Base-by-base conservation (phyloP, 2,888 invertebrate genomes). In the Holacanthella duospinosa region DNA sequence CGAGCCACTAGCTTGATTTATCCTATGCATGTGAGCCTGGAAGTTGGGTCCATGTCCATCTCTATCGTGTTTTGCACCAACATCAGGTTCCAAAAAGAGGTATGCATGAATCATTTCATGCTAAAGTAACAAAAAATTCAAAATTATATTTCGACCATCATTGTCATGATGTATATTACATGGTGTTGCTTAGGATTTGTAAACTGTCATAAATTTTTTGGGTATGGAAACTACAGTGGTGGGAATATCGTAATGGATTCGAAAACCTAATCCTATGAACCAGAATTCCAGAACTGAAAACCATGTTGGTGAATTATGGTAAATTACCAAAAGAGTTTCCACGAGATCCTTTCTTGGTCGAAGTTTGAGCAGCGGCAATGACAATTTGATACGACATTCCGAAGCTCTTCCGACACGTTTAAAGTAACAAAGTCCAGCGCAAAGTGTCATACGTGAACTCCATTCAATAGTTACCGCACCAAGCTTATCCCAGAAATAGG, bases 31-130 rank as follows among this genome's bases (percentile, higher is more conserved):
- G 74, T 96, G 94, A 62, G 85, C 83, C 71, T 88, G 84, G 76
- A 99, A 99, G 75, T 90, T 87, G 0, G 94, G 93, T 0, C 99
- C 99, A 78, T 99, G 97, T 0, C 91, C 95, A 77, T 93, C 90
- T 73, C 93, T 84, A 74, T 96, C 93, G 71, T 87, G 85, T 69
- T 86, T 82, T 0, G 90, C 88, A 16, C 36, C 36, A 4, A 4
- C n/a, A 29, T 55, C 61, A 29, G 12, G 21, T 6, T 16, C n/a
- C 0, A 97, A 84, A 79, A 97, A 99, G 66, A 97, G 83, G 77
- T 84, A 96, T 0, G 96, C 99, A 77, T 99, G 99, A 68, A 99
- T 99, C 99, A 99, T 99, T 80, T 99, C 99, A 79, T 99, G 99
- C 80, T 88, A 48, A 48, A 9, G 16, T 36, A 75, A 66, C 77